A percentile compares a stretch with the other conserved stretches of the same genome.
Evolutionary conservation across 2,888 invertebrate genomes (phyloP).

Genomic region (Cosmopolites sordidus): DNA sequence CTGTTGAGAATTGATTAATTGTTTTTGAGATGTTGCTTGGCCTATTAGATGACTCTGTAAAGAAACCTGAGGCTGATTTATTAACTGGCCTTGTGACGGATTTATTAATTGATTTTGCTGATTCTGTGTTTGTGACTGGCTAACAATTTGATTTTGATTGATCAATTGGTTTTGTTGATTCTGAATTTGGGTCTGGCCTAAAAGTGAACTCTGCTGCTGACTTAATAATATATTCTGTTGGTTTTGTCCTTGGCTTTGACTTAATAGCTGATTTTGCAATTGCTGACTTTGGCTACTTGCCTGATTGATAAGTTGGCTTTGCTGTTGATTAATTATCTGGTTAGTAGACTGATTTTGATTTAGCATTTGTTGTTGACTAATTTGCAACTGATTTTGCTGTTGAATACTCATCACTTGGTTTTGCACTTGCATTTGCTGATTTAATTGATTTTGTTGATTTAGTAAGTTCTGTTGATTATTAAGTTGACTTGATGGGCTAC

Average conservation of each 20-base stretch:
- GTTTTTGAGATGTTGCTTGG: slow-evolving; percentile 36
- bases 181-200: slow-evolving; percentile 20
- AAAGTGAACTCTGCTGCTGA: slow-evolving; percentile 34
- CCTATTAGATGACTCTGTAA: slow-evolving; percentile 43
- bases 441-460: slow-evolving; percentile 21
- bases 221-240: background rate
- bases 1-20: slow-evolving; percentile 3
- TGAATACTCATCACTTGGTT: background rate
- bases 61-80: slow-evolving; percentile 12
- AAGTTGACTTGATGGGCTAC: slow-evolving; percentile 29
- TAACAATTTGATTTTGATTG: slow-evolving; percentile 3
- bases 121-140: background rate
- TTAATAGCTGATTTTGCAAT: background rate
- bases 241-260: background rate
- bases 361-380: slow-evolving; percentile 35
- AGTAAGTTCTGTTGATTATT: slow-evolving; percentile 2
- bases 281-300: slow-evolving; percentile 43
- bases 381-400: slow-evolving; percentile 30
- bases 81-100: slow-evolving; percentile 8
- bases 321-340: slow-evolving; percentile 11
- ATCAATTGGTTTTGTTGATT: slow-evolving; percentile 15
- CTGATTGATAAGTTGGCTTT: slow-evolving; percentile 27
- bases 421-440: slow-evolving; percentile 29
- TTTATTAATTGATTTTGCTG: slow-evolving; percentile 11
- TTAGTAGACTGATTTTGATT: slow-evolving; percentile 11